phyloP scores from a whole-genome alignment of 2,113 vertebrate genomes.

The Copsychus sechellarum region DNA sequence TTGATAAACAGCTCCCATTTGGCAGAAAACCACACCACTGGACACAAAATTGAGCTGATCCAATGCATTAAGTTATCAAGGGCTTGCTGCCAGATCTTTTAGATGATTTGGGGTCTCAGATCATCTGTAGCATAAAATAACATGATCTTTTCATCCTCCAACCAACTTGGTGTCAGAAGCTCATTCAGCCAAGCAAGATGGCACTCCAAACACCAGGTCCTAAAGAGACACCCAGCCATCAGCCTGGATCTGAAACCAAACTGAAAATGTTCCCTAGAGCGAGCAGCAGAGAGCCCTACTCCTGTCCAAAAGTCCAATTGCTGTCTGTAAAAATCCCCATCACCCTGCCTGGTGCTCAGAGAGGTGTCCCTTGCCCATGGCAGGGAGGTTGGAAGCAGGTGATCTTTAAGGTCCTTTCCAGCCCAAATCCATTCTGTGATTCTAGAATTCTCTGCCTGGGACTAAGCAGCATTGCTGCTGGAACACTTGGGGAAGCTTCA shows the following conservation, averaged over 20 bases:
- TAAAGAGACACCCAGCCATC: not conserved
- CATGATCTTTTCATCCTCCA: not conserved
- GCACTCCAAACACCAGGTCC: not conserved
- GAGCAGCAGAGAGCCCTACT: not conserved
- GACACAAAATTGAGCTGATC: not conserved
- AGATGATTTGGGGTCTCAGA: not conserved
- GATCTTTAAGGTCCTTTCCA: not conserved
- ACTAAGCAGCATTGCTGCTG: not conserved
- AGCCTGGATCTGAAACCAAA: not conserved
- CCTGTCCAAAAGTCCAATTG: not conserved
- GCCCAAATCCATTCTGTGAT: not conserved
- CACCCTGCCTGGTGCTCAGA: rapidly evolving
- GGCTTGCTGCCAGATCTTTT: not conserved
- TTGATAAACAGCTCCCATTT: not conserved
- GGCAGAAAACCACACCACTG: not conserved
- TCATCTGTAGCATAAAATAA: not conserved
- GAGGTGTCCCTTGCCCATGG: rapidly evolving
- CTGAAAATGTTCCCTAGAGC: not conserved
- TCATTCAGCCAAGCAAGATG: not conserved
- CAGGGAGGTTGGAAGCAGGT: not conserved
- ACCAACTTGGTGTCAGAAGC: not conserved
- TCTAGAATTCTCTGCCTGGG: not conserved
- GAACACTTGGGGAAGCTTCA: not conserved
- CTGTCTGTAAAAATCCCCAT: no score
- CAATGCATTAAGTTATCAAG: not conserved